A percentile compares a stretch with the other conserved stretches of the same genome.
These are phyloP conservation scores for Erpobdella octoculata DNA, from an alignment of 2,888 invertebrate species.

Conservation along the genomic window DNA sequence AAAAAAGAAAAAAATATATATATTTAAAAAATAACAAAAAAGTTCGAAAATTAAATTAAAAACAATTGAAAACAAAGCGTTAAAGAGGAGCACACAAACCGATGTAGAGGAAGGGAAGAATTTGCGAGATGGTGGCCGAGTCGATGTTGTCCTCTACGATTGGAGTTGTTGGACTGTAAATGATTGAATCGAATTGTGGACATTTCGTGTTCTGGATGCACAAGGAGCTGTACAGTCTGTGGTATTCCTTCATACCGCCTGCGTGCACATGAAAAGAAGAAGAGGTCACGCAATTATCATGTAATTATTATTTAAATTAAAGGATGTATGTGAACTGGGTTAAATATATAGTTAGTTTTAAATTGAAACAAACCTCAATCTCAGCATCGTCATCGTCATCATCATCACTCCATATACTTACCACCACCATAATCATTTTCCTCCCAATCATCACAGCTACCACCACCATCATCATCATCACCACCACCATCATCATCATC, in stretches of 20 bases:
- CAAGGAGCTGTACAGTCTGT: slow-evolving; percentile 23
- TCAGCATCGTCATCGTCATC: too few species aligned
- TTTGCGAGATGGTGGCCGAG: slow-evolving; percentile 22
- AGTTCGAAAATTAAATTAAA: too few species aligned
- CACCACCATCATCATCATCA: too few species aligned
- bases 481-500: too few species aligned
- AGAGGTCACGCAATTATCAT: neutral
- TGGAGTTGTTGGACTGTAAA: slow-evolving; percentile 25
- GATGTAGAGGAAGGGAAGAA: slow-evolving; percentile 31
- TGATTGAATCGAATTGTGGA: slow-evolving; percentile 11
- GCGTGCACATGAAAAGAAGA: slow-evolving; percentile 3
- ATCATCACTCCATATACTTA: too few species aligned
- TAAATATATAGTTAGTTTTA: too few species aligned
- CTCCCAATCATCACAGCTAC: too few species aligned
- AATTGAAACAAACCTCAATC: too few species aligned
- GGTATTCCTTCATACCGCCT: slow-evolving; percentile 35
- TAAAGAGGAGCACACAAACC: slow-evolving; percentile 13
- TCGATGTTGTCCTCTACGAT: slow-evolving; percentile 25
- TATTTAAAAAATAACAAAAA: too few species aligned
- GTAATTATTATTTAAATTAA: neutral
- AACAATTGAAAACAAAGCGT: neutral
- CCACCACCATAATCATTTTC: too few species aligned
- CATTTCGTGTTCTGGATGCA: slow-evolving; percentile 21
- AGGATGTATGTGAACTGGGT: too few species aligned
- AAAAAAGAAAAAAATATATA: too few species aligned